phyloP scores from a whole-genome alignment of 2,888 invertebrate genomes.

The Lasiommata megera region DNA sequence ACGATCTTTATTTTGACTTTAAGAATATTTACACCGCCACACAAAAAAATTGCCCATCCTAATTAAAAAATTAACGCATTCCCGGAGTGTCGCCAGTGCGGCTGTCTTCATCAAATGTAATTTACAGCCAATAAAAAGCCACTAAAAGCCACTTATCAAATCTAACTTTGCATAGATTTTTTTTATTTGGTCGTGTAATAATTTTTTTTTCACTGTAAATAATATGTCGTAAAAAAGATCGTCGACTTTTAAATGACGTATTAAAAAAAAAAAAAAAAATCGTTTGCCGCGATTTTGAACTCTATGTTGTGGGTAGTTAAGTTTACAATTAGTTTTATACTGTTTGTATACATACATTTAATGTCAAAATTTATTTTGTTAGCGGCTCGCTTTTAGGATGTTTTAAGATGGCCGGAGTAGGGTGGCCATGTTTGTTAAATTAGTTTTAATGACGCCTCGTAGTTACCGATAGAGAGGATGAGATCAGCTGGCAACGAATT shows the following conservation, averaged over 20 bases:
- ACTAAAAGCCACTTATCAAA: slow-evolving; percentile 20
- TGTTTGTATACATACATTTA: not conserved
- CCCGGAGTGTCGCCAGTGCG: not conserved
- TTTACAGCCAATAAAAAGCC: slow-evolving; percentile 19
- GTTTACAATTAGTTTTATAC: not conserved
- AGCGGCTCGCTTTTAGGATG: slow-evolving; percentile 13
- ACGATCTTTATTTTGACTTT: no score
- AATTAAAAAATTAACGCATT: slow-evolving; percentile 8
- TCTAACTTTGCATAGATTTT: slow-evolving; percentile 24
- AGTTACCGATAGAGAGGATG: no score
- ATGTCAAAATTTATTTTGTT: slow-evolving; percentile 13
- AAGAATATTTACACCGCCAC: no score
- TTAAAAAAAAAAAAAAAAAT: not conserved
- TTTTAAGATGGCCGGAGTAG: slow-evolving; percentile 5
- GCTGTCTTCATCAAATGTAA: slow-evolving; percentile 18
- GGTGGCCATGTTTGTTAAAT: not conserved
- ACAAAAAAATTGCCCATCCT: not conserved
- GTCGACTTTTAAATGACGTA: slow-evolving; percentile 12
- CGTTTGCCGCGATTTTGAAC: not conserved
- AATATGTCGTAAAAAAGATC: slow-evolving; percentile 17
- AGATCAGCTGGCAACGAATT: no score
- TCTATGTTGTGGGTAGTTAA: not conserved
- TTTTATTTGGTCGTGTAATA: slow-evolving; percentile 16
- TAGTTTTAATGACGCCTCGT: no score
- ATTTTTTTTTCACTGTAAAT: slow-evolving; percentile 16